Percentiles rank a stretch among this genome's conserved stretches.
Conservation (phyloP, 2,797 vertebrate genomes). For the Amphiprion clarkii region DNA sequence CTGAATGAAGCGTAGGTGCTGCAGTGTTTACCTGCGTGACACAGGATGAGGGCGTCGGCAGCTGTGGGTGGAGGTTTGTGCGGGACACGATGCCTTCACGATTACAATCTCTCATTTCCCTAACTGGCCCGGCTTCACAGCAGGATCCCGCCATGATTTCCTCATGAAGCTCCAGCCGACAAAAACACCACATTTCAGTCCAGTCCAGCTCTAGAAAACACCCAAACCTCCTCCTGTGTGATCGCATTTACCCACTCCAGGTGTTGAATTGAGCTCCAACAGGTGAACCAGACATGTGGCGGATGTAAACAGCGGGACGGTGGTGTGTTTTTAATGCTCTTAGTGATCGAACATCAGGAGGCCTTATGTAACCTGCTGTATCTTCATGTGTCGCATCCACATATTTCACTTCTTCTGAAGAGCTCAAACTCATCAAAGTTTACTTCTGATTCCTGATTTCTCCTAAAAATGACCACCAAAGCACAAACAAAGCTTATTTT, state of each 20-base stretch:
- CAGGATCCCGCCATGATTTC: conserved; percentile 65
- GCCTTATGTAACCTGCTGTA: conserved; percentile 42
- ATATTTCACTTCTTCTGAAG: too few species aligned
- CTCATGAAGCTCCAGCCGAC: conserved; percentile 52
- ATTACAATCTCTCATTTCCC: conserved; percentile 70
- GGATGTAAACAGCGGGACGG: conserved; percentile 44
- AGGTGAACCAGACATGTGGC: conserved; percentile 20
- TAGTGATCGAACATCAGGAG: conserved; percentile 66
- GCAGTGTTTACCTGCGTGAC: conserved; percentile 56
- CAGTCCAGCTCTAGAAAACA: not conserved
- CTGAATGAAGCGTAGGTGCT: conserved; percentile 17
- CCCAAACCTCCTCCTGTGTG: not conserved
- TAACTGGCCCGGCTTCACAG: conserved; percentile 44
- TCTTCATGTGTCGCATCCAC: conserved; percentile 7
- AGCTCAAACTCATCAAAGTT: not conserved
- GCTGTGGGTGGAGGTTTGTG: conserved; percentile 33
- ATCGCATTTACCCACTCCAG: too few species aligned
- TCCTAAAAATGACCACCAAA: not conserved
- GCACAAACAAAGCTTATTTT: not conserved
- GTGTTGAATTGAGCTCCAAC: not conserved
- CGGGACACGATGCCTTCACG: conserved; percentile 28
- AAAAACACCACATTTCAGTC: conserved; percentile 12
- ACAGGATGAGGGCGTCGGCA: conserved; percentile 44
- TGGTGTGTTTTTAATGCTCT: conserved; percentile 33
- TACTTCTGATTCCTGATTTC: not conserved